These are phyloP conservation scores for Tetranychus cinnabarinus DNA, from an alignment of 1,140 invertebrate genomes.

Conservation along the genomic window DNA sequence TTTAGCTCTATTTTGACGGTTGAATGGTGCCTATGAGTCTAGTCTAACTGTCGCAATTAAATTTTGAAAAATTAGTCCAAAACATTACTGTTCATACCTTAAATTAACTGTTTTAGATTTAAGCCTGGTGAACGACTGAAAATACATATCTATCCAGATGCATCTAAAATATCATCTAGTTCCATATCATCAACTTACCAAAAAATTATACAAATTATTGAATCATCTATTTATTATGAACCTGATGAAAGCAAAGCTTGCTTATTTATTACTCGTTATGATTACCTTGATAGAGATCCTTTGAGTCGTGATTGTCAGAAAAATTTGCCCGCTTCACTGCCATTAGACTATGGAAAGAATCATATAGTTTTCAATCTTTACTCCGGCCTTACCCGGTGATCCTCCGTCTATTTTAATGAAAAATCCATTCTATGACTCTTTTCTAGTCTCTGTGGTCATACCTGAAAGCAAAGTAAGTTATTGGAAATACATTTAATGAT, in stretches of 20 bases:
- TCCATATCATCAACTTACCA: conserved; percentile 34
- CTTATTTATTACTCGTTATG: conserved; percentile 76
- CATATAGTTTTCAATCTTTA: conserved; percentile 97
- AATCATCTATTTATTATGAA: conserved; percentile 63
- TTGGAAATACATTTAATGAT: too few relatives aligned
- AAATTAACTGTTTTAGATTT: too few relatives aligned
- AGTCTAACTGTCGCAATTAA: too few relatives aligned
- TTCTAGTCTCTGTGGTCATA: too few relatives aligned
- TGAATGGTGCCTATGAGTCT: too few relatives aligned
- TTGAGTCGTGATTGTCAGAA: conserved; percentile 72
- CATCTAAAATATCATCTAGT: conserved; percentile 25
- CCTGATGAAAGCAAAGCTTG: conserved; percentile 66
- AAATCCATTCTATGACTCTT: too few relatives aligned
- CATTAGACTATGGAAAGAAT: conserved; percentile 79
- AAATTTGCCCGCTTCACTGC: conserved; percentile 47
- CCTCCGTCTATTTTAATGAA: neutral
- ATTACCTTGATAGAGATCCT: conserved; percentile 82
- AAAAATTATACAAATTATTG: conserved; percentile 71
- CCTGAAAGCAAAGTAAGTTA: too few relatives aligned
- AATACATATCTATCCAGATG: conserved; percentile 55
- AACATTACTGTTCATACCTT: too few relatives aligned
- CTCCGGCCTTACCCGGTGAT: conserved; percentile 35
- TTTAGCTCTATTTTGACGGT: too few relatives aligned
- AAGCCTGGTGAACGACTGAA: neutral
- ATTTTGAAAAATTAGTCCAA: too few relatives aligned